Percentiles rank a stretch among this genome's conserved stretches.
These are phyloP conservation scores for Muraenolepis orangiensis DNA, from an alignment of 2,797 vertebrate genomes.

Conservation along the genomic window DNA sequence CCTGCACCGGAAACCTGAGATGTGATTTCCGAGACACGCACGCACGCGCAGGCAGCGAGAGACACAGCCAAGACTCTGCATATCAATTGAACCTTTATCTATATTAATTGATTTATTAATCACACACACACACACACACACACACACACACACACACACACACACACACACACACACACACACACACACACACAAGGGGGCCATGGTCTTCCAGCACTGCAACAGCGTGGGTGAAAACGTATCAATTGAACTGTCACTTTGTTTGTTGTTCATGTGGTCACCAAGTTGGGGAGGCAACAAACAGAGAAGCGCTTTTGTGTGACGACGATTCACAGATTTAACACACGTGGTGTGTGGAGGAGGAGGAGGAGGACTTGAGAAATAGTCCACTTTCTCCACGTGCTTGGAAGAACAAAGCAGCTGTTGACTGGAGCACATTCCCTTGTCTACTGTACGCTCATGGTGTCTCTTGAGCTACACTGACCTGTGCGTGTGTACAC, in stretches of 20 bases:
- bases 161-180: too few relatives aligned
- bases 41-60: too few relatives aligned
- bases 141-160: too few relatives aligned
- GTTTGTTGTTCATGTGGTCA: not conserved
- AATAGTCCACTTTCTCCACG: constrained; percentile 54
- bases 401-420: constrained; percentile 56
- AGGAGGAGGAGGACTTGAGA: constrained; percentile 24
- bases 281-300: constrained; percentile 3
- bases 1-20: too few relatives aligned
- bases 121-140: too few relatives aligned
- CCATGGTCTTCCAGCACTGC: not conserved
- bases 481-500: constrained; percentile 21
- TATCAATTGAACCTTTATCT: too few relatives aligned
- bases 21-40: too few relatives aligned
- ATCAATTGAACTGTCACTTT: constrained; percentile 21
- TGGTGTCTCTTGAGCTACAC: constrained; percentile 15
- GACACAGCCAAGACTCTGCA: not conserved
- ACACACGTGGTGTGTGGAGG: constrained; percentile 2
- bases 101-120: too few relatives aligned
- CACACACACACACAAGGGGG: too few relatives aligned
- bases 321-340: constrained; percentile 44
- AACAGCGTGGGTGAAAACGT: constrained; percentile 33
- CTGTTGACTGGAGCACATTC: constrained; percentile 56
- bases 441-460: constrained; percentile 35
- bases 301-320: too few relatives aligned